Percentiles rank a stretch among this genome's conserved stretches.
phyloP scores from a whole-genome alignment of 2,888 invertebrate species.

The Colletes collaris region DNA sequence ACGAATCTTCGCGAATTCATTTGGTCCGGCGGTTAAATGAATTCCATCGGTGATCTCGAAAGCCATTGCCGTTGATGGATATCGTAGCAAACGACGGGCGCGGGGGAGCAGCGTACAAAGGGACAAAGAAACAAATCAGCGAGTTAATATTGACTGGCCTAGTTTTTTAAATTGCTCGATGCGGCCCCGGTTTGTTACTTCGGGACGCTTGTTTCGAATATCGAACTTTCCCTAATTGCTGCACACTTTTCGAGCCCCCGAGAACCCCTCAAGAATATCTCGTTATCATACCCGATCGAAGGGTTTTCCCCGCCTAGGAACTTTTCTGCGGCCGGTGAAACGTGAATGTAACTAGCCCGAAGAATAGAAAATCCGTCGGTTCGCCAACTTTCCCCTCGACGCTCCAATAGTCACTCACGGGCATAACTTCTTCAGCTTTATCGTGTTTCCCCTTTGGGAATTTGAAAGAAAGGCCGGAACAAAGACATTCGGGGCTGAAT shows the following conservation, averaged over 20 bases:
- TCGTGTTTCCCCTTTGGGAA: background rate
- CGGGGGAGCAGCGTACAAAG: background rate
- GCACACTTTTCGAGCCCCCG: constrained; percentile 14
- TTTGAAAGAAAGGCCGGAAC: background rate
- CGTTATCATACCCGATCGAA: constrained; percentile 24
- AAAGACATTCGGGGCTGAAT: too few relatives aligned
- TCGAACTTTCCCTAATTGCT: constrained; percentile 45
- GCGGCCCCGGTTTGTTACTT: constrained; percentile 1
- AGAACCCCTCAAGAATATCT: constrained; percentile 28
- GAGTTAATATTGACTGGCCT: constrained; percentile 54
- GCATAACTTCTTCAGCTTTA: constrained; percentile 16
- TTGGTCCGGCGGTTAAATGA: constrained; percentile 8
- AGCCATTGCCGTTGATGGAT: constrained; percentile 17
- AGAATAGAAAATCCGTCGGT: background rate
- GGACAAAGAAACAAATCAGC: constrained; percentile 50
- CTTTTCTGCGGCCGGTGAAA: background rate
- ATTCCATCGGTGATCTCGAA: constrained; percentile 5
- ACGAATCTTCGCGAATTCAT: too few relatives aligned
- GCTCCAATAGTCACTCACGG: background rate
- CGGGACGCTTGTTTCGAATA: constrained; percentile 33
- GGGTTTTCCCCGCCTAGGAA: too few relatives aligned
- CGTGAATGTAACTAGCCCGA: background rate
- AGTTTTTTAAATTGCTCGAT: constrained; percentile 38
- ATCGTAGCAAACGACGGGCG: constrained; percentile 9
- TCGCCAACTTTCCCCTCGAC: background rate